phyloP scores from a whole-genome alignment of 1,140 invertebrate species.

The Nephila pilipes region DNA sequence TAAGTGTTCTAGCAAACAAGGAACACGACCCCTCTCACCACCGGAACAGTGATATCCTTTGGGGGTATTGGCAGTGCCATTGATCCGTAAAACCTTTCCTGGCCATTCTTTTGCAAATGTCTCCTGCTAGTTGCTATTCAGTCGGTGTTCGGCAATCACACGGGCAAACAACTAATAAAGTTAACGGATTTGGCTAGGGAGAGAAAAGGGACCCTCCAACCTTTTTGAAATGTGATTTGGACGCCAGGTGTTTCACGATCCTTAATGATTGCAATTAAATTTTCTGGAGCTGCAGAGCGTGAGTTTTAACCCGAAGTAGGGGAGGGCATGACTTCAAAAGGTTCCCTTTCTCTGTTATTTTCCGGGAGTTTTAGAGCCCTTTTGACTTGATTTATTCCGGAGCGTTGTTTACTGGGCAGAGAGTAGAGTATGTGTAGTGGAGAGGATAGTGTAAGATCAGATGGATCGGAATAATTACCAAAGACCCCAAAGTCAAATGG shows the following conservation, averaged over 20 bases:
- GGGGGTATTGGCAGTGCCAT: slow-evolving; percentile 10
- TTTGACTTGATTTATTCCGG: slow-evolving; percentile 28
- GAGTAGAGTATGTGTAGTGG: neutral
- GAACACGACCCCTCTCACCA: neutral
- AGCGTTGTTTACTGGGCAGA: neutral
- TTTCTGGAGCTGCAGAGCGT: slow-evolving; percentile 48
- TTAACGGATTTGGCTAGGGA: slow-evolving; percentile 30
- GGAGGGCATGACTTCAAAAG: neutral
- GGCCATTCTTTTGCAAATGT: slow-evolving; percentile 8
- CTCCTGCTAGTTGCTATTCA: slow-evolving; percentile 54
- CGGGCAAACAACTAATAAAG: slow-evolving; percentile 66
- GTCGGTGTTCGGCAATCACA: slow-evolving; percentile 26
- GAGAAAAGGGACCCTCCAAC: neutral
- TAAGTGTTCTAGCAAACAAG: slow-evolving; percentile 46
- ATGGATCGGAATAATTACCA: slow-evolving; percentile 25
- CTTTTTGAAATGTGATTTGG: slow-evolving; percentile 66
- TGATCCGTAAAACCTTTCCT: slow-evolving; percentile 31
- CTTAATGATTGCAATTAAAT: slow-evolving; percentile 71
- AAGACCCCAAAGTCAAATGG: neutral
- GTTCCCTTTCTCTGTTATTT: neutral
- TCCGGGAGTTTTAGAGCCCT: neutral
- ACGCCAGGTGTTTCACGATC: slow-evolving; percentile 63
- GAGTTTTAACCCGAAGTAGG: slow-evolving; percentile 1
- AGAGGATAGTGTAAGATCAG: slow-evolving; percentile 1
- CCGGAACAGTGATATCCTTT: neutral